phyloP scores from a whole-genome alignment of 2,113 vertebrate genomes.

The Rhea americana region DNA sequence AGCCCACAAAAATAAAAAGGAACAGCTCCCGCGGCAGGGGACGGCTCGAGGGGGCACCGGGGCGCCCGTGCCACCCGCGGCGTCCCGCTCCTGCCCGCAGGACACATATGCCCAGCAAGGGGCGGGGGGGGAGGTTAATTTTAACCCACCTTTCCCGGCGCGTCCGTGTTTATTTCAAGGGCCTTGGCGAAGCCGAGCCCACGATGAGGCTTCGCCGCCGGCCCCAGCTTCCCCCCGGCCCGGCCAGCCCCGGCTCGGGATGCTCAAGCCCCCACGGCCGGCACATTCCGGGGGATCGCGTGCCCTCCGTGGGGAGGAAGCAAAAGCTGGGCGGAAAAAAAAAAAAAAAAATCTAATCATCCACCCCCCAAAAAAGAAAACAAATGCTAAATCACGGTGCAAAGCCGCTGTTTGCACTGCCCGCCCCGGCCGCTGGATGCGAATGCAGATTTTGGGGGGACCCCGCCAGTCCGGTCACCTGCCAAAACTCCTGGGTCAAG shows the following conservation, averaged over 20 bases:
- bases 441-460: neutral
- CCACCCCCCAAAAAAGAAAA: neutral
- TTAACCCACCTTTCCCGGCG: neutral
- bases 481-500: rapidly evolving
- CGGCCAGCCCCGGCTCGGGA: too few species aligned
- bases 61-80: too few species aligned
- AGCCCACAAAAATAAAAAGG: too few species aligned
- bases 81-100: neutral
- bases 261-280: rapidly evolving
- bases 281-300: neutral
- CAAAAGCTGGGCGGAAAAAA: neutral
- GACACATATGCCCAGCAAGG: neutral
- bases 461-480: neutral
- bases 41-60: too few species aligned
- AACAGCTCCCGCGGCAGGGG: too few species aligned
- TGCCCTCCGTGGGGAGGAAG: rapidly evolving
- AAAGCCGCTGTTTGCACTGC: too few species aligned
- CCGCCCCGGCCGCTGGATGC: too few species aligned
- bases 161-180: neutral
- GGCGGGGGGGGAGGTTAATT: neutral
- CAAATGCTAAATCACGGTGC: too few species aligned
- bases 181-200: neutral
- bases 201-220: too few species aligned
- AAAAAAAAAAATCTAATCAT: neutral
- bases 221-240: too few species aligned